Evolutionary conservation across 2,797 vertebrate species (phyloP).

Genomic region (Pelochelys cantorii): DNA sequence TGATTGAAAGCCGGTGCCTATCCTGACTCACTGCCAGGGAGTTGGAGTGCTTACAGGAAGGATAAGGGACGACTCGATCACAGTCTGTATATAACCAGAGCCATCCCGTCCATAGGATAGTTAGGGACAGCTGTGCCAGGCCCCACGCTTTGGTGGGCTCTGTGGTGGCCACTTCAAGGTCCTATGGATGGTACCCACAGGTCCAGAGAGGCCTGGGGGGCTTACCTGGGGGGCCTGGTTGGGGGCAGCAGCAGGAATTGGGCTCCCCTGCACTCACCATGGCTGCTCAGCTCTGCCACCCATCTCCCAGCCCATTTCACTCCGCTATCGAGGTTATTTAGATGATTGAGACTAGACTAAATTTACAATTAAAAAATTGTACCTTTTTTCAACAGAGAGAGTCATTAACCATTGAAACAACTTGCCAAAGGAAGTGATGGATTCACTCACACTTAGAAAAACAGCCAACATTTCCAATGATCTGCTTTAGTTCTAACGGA

Average conservation of each 20-base stretch:
- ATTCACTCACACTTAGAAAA: constrained; percentile 17
- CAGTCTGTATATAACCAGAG: constrained; percentile 6
- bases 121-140: too few species aligned
- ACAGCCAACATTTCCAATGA: too few species aligned
- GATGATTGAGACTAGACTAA: background rate
- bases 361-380: background rate
- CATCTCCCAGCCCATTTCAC: too few species aligned
- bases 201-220: too few species aligned
- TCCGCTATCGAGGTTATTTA: background rate
- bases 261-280: too few species aligned
- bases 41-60: background rate
- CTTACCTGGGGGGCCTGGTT: too few species aligned
- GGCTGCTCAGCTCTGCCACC: too few species aligned
- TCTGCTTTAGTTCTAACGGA: constrained; percentile 18
- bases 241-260: too few species aligned
- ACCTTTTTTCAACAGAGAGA: background rate
- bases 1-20: background rate
- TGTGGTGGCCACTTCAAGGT: too few species aligned
- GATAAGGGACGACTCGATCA: constrained; percentile 52
- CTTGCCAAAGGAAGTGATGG: constrained; percentile 36
- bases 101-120: too few species aligned
- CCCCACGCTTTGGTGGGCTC: too few species aligned
- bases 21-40: background rate
- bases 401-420: constrained; percentile 23
- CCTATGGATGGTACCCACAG: too few species aligned